Conservation (phyloP, 2,888 invertebrate genomes). For the Drosophila mayaguana region DNA sequence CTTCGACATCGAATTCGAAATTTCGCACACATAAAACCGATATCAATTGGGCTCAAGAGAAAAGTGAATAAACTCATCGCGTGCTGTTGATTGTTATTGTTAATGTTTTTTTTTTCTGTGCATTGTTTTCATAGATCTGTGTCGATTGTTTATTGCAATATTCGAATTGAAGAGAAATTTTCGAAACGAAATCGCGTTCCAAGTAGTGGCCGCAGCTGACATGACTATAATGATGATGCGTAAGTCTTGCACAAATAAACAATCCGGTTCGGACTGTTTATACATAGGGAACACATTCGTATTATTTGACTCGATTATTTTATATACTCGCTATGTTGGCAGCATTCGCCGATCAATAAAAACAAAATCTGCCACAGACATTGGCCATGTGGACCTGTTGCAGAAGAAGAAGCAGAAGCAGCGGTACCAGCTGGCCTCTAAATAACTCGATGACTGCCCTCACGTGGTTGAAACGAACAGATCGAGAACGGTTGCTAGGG, state of each 20-base stretch:
- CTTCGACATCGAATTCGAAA: neutral
- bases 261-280: conserved; percentile 23
- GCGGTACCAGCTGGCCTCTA: neutral
- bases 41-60: conserved; percentile 8
- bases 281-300: conserved; percentile 5
- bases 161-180: conserved; percentile 1
- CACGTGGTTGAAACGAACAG: neutral
- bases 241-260: conserved; percentile 52
- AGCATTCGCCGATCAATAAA: conserved; percentile 31
- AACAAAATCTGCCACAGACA: conserved; percentile 51
- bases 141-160: conserved; percentile 32
- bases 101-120: conserved; percentile 1
- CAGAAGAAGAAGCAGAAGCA: neutral
- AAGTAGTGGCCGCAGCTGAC: conserved; percentile 36
- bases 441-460: neutral
- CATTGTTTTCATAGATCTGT: conserved; percentile 25
- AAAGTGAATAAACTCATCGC: conserved; percentile 8
- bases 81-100: conserved; percentile 11
- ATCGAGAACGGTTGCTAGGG: neutral
- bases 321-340: conserved; percentile 33
- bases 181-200: conserved; percentile 8
- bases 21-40: conserved; percentile 2
- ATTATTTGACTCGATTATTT: conserved; percentile 36
- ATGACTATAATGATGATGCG: conserved; percentile 44
- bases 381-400: conserved; percentile 29